Base-by-base conservation (phyloP, 2,113 vertebrate species). In the Macrotus californicus region DNA sequence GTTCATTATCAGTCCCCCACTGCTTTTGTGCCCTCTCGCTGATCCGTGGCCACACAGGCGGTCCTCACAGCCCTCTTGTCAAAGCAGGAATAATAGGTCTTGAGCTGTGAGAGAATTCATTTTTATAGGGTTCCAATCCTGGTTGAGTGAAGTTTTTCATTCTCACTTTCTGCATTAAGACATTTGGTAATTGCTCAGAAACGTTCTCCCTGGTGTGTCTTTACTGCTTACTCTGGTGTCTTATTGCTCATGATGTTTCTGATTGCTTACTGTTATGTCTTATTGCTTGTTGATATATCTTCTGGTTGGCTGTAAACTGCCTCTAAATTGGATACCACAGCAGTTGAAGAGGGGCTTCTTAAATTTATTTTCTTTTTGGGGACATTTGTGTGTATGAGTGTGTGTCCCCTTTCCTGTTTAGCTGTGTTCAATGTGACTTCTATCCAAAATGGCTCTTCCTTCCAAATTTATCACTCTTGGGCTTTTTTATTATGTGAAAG, bases 131-230 rank as follows among this genome's bases (percentile, higher is more conserved):
- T 77, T 94, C 72, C 39, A 66, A 5, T 92, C n/a, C 69, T 54
- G 6, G n/a, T 34, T 18, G 50, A 88, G 31, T n/a, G 24, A 84
- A 87, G 64, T 76, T 84, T 93, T 94, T 82, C 85, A 54, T 81
- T 83, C 75, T 94, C 36, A 15, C 75, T 96, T 64, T 83, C 73
- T 90, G 87, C 92, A 93, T 91, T 85, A 72, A 97, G 94, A 95
- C 96, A 96, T 97, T 93, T 94, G 96, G 96, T 96, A 91, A 97
- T 97, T 96, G 97, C 94, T 95, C 59, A 85, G 95, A 97, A 97
- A 87, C 54, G 69, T 75, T 94, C 91, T 97, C 94, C 91, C 97
- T 96, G 92, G 94, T 72, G 97, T 80, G 94, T 95, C 92, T 96
- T 96, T 96, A 88, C 88, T 67, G 89, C 90, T 92, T 83, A 12